Conservation (phyloP, 2,113 vertebrate species). For the Strix aluco region DNA sequence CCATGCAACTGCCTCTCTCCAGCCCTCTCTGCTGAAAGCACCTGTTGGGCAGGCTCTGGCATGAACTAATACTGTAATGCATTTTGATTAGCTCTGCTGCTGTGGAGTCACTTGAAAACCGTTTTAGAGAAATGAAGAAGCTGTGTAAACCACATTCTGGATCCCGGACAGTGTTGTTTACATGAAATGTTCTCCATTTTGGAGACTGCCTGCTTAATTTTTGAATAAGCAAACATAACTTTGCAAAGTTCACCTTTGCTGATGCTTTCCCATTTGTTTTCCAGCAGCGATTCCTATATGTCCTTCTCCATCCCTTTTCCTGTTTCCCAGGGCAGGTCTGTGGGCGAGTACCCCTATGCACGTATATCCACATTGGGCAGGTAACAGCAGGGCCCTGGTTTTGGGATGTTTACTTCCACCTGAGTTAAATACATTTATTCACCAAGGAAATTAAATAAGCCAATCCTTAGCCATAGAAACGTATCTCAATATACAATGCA, state of each 20-base stretch:
- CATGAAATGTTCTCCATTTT: neutral
- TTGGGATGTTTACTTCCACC: neutral
- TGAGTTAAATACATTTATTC: neutral
- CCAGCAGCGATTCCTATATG: neutral
- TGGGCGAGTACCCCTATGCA: fast-evolving
- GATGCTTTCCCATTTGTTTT: neutral
- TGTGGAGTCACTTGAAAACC: neutral
- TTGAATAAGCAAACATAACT: neutral
- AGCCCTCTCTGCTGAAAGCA: neutral
- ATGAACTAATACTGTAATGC: neutral
- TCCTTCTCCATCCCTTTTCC: neutral
- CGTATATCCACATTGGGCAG: fast-evolving
- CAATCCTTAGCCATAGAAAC: neutral
- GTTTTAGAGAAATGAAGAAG: neutral
- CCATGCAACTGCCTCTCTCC: neutral
- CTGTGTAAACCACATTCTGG: neutral
- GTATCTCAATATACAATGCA: neutral
- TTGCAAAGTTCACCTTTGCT: neutral
- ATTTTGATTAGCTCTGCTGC: neutral
- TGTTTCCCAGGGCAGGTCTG: neutral
- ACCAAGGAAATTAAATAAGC: neutral
- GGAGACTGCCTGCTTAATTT: neutral
- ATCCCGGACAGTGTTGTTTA: neutral
- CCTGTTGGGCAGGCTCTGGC: neutral
- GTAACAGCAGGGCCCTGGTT: neutral